phyloP scores from a whole-genome alignment of 2,113 vertebrate species.

The Pontoporia blainvillei region DNA sequence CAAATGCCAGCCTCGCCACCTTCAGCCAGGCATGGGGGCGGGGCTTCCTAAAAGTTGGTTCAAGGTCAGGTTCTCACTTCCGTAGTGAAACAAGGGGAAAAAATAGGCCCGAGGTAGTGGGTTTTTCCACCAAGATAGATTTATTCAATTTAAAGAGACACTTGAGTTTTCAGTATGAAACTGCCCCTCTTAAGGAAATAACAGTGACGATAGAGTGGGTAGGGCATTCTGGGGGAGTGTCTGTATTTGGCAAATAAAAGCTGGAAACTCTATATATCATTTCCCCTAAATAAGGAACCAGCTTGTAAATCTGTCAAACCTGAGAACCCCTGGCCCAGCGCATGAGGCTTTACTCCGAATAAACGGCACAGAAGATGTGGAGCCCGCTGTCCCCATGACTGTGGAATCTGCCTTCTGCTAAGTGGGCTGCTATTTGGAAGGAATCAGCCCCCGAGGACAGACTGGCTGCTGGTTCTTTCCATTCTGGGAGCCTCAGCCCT shows the following conservation, averaged over 20 bases:
- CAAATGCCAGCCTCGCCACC: not conserved
- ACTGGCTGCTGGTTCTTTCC: not conserved
- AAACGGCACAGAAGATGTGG: not conserved
- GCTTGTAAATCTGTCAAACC: too few relatives aligned
- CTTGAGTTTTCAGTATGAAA: not conserved
- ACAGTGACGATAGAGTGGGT: not conserved
- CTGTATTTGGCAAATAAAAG: not conserved
- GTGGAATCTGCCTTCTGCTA: not conserved
- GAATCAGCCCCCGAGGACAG: not conserved
- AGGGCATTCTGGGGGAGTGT: not conserved
- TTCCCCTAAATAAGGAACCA: not conserved
- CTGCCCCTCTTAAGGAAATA: not conserved
- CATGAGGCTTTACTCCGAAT: not conserved
- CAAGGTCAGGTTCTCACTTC: not conserved
- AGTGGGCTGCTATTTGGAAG: too few relatives aligned
- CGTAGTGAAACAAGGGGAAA: not conserved
- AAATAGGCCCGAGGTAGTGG: too few relatives aligned
- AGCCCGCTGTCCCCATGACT: rapidly evolving
- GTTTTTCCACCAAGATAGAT: not conserved
- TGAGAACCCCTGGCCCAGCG: not conserved
- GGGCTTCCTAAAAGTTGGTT: not conserved
- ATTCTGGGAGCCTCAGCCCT: not conserved
- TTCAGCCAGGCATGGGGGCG: too few relatives aligned
- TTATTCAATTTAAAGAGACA: not conserved
- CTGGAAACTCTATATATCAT: not conserved